Base-by-base conservation (phyloP, 2,888 invertebrate species). In the Smittia aterrima region DNA sequence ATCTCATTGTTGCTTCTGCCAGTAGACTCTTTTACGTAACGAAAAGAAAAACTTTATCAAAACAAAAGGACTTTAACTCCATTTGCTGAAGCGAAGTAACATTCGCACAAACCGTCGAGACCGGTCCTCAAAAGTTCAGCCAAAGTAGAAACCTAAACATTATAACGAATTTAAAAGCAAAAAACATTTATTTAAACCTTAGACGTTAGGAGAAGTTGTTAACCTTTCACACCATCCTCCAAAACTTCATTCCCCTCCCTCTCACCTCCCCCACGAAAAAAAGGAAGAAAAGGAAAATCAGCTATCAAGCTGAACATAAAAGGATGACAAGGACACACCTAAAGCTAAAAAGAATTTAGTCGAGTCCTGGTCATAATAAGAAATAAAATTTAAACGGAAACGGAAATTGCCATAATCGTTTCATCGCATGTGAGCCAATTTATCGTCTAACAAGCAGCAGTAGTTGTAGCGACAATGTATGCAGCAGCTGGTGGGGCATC, bases 401-500 rank as follows among this genome's bases (percentile, higher is more conserved):
- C 67, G 67, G 41, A 67, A 67, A 67, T 67, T 67, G 41, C 38
- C 66, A 18, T 66, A 18, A 67, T 67, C 67, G 20, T 41, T 22
- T 11, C 40, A 27, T 64, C 64, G 16, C 64, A 27, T 64, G 25
- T 64, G 64, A 24, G 27, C 25, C 25, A 64, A 27, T 64, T 24
- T 27, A 27, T 27, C 40, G 40, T 20, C 66, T 9, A 38, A 66
- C 13, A 27, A 20, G 4, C 64, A 64, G 11, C 62, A 66, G 24
- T 25, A 11, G 32, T 40, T 1, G 22, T 13, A 18, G 27, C 18
- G 32, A 18, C 20, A 38, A 93, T 93, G 93, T 93, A 93, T 87
- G 93, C 93, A 81, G 93, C 93, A 82, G 93, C 93, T 82, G 93
- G 93, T 82, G 93, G 92, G 83, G 92, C 92, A 81, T 92, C 92